These are phyloP conservation scores for Diaphora mendica DNA, from an alignment of 2,888 invertebrate genomes.

Conservation along the genomic window DNA sequence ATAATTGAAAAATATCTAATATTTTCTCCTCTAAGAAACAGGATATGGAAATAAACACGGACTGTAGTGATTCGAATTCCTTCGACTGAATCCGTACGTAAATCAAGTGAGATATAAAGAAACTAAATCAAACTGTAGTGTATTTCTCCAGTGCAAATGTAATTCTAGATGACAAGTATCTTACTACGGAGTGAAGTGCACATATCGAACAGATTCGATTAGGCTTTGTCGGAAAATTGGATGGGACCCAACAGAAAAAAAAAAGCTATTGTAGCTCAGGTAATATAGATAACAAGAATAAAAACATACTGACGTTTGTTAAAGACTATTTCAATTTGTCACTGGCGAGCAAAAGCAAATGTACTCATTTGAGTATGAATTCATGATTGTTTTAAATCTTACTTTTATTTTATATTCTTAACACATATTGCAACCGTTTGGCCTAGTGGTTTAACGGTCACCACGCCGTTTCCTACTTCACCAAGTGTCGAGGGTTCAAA, in stretches of 20 bases:
- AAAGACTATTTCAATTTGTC: neutral
- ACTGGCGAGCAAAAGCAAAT: neutral
- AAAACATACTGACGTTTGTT: constrained; percentile 11
- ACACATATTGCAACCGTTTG: no score
- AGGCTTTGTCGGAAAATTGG: constrained; percentile 47
- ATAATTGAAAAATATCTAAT: neutral
- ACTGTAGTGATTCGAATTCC: constrained; percentile 8
- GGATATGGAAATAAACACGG: neutral
- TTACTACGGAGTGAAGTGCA: constrained; percentile 38
- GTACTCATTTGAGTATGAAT: neutral
- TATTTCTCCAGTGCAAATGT: constrained; percentile 41
- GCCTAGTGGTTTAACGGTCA: no score
- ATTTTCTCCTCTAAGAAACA: neutral
- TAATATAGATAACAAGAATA: constrained; percentile 33
- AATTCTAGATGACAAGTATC: constrained; percentile 49
- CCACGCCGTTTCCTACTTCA: no score
- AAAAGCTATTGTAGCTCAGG: constrained; percentile 35
- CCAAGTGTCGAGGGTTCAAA: no score
- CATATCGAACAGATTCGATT: constrained; percentile 48
- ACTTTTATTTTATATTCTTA: no score
- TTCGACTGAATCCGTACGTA: neutral
- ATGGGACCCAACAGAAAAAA: constrained; percentile 39
- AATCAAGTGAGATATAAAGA: constrained; percentile 14
- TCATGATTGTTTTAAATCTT: neutral
- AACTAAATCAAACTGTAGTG: constrained; percentile 19